Base-by-base conservation (phyloP, 2,888 invertebrate species). In the Drosophila nigritarsus region DNA sequence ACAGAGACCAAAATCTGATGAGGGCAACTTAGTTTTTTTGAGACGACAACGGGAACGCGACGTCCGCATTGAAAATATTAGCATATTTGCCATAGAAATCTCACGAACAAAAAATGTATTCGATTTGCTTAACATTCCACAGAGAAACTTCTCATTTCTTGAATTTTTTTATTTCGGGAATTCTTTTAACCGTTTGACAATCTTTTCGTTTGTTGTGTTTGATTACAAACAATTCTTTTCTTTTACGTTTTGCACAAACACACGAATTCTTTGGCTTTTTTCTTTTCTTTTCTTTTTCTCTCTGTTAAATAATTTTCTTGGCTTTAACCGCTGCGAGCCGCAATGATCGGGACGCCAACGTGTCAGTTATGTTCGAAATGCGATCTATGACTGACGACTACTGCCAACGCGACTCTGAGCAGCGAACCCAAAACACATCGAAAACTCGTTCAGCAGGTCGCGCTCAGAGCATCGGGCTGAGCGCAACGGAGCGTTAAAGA, bases 331-430 rank as follows among this genome's bases (percentile, higher is more conserved):
- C 78, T 82, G 88, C 75, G 72, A 59, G 74, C 51, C 67, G 69
- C 55, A 45, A 20, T 53, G 27, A 29, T 42, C 56, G 34, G 54
- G 65, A 29, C 91, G 91, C 80, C 89, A 87, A 91, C 91, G 92
- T 92, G 91, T 91, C 92, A 90, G 87, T 83, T 90, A 79, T 78
- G 90, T 87, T 89, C 63, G 77, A 82, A 91, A 78, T 90, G 91
- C 91, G 91, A 91, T 87, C 83, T 87, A 65, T 86, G 89, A 91
- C 92, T 78, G 69, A 20, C 49, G 30, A 42, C 70, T 49, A 54
- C 67, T 91, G 91, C 79, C 83, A 78, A 82, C 83, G 78, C 82
- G 65, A 73, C 78, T 86, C 77, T 78, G 75, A 80, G 80, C 65
- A 68, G 58, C 64, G 38, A 65, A 55, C 36, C 34, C 24, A 53